Percentiles rank a stretch among this genome's conserved stretches.
phyloP scores from a whole-genome alignment of 2,888 invertebrate genomes.

The Gymnocheta viridis region DNA sequence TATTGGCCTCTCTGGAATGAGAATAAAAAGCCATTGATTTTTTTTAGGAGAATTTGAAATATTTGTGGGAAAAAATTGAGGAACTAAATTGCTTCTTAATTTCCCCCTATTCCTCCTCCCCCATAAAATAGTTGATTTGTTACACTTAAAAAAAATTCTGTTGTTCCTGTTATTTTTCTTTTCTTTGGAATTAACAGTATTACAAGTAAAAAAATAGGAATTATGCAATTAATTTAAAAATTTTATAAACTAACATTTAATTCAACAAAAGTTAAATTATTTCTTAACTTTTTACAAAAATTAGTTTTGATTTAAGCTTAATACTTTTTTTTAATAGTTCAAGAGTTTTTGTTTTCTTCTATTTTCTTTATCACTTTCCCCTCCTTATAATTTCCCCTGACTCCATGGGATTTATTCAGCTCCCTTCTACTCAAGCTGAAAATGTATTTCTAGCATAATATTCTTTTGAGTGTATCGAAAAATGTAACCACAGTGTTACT shows the following conservation, averaged over 20 bases:
- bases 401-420: background rate
- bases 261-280: background rate
- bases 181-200: background rate
- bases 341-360: background rate
- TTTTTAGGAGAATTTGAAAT: background rate
- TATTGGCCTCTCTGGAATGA: background rate
- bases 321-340: background rate
- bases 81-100: background rate
- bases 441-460: background rate
- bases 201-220: too few relatives aligned
- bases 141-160: background rate
- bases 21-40: background rate
- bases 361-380: background rate
- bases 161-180: background rate
- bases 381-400: background rate
- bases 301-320: background rate
- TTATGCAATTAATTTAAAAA: background rate
- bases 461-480: background rate
- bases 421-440: background rate
- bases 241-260: background rate
- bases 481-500: background rate
- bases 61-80: background rate
- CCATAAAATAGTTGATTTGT: background rate
- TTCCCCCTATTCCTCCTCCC: background rate
- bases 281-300: background rate